These are phyloP conservation scores for Disparrhopalites patrizii DNA, from an alignment of 2,888 invertebrate genomes.

Conservation along the genomic window DNA sequence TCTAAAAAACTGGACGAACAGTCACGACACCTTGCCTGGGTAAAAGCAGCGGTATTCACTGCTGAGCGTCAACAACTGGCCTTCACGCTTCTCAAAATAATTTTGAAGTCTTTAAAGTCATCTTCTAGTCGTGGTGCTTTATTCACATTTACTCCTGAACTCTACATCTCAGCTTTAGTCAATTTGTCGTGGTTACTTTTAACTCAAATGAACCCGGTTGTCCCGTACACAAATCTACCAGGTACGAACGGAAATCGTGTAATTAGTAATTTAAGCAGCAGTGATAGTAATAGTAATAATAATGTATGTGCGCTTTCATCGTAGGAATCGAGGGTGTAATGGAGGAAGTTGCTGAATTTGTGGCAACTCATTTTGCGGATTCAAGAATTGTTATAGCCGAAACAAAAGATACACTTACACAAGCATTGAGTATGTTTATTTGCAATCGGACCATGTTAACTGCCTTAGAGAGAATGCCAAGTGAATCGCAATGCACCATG, in stretches of 20 bases:
- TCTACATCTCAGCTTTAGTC: constrained; percentile 65
- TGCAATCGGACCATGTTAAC: constrained; percentile 68
- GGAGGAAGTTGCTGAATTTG: constrained; percentile 65
- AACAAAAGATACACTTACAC: constrained; percentile 70
- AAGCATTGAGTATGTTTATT: constrained; percentile 72
- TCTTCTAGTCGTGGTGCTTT: constrained; percentile 56
- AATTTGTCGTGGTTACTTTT: constrained; percentile 63
- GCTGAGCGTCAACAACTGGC: constrained; percentile 61
- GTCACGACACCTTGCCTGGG: constrained; percentile 65
- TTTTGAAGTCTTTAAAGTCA: constrained; percentile 60
- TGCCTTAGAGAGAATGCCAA: constrained; percentile 65
- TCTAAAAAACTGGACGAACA: constrained; percentile 59
- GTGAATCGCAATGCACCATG: constrained; percentile 63
- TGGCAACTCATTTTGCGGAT: constrained; percentile 72
- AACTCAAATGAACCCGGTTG: constrained; percentile 64
- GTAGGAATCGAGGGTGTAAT: constrained; percentile 56
- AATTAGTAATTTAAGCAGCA: not conserved
- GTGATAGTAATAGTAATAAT: not conserved
- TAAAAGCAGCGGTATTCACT: constrained; percentile 64
- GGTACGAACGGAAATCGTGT: constrained; percentile 54
- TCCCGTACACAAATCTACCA: constrained; percentile 57
- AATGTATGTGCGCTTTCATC: too few relatives aligned
- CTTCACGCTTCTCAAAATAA: constrained; percentile 60
- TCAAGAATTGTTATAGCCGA: constrained; percentile 68
- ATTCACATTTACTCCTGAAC: constrained; percentile 69